Base-by-base conservation (phyloP, 2,113 vertebrate species). In the Todiramphus chloris region DNA sequence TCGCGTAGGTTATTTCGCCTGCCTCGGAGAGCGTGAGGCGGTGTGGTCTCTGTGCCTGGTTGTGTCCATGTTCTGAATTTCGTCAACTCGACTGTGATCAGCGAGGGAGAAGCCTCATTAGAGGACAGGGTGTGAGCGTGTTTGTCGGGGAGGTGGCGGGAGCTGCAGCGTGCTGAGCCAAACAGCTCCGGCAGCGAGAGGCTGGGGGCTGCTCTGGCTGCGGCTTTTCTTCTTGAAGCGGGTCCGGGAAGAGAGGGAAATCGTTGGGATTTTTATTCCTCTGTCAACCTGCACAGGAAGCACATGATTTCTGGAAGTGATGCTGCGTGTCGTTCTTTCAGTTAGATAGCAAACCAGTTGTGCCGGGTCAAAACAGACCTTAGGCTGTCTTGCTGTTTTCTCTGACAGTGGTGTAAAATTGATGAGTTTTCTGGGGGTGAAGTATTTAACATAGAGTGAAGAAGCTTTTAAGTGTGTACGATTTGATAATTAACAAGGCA, bases 11-110 rank as follows among this genome's bases (percentile, higher is more conserved):
- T 11, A 6, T 3, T 51, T 9, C 7, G 4, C 8, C 16, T 43
- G 56, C 44, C 7, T 23, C 1, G 43, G 1, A 2, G 3, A 11
- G 46, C 35, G 12, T 33, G 74, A 1, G 19, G 41, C 1, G 37
- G 1, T 20, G 3, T 10, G 5, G 67, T 2, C 13, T 8, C 3
- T 7, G 59, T 9, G 46, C 48, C 37, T 3, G 51, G 17, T 19
- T 10, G 53, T 14, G 63, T 14, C 13, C 5, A 0, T 27, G 18
- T 37, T 7, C 3, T 3, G 44, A 46, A 8, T 59, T 55, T 10
- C 1, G 31, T 21, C 2, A 4, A 2, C 64, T 63, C 8, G 1
- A 1, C 51, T 1, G 1, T 5, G 14, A 8, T 7, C 10, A 14
- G 1, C 6, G 13, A 27, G 39, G 5, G 4, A n/a, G 14, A 12